Conservation (phyloP, 2,797 vertebrate species). For the Anisognathus igniventris region DNA sequence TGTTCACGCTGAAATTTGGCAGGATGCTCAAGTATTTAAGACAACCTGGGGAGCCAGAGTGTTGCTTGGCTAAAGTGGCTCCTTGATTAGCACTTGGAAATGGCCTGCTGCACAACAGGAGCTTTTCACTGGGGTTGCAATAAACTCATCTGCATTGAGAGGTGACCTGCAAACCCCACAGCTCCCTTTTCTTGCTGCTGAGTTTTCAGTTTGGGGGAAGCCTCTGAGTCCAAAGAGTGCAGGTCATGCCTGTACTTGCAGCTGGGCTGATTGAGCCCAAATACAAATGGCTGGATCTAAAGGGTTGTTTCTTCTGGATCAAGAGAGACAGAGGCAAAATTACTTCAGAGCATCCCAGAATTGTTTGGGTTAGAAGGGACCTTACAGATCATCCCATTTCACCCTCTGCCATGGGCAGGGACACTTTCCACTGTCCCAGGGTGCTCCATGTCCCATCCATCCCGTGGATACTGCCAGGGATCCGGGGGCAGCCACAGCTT, state of each 20-base stretch:
- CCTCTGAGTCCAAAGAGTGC: background rate
- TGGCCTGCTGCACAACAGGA: conserved; percentile 17
- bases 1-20: conserved; percentile 29
- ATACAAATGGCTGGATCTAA: background rate
- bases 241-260: background rate
- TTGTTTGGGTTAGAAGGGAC: background rate
- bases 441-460: background rate
- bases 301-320: background rate
- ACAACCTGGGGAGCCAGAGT: background rate
- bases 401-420: background rate
- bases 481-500: background rate
- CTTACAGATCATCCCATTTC: background rate
- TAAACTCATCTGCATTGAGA: conserved; percentile 40
- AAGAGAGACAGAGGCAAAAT: background rate
- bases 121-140: conserved; percentile 29
- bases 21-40: conserved; percentile 24
- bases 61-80: background rate
- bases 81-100: conserved; percentile 30
- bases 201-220: background rate
- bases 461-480: background rate
- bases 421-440: background rate
- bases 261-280: background rate
- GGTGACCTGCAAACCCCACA: conserved; percentile 13
- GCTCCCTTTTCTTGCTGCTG: background rate
- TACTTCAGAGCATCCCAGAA: background rate